Base-by-base conservation (phyloP, 2,797 vertebrate genomes). In the Oryzias dopingdopingensis region DNA sequence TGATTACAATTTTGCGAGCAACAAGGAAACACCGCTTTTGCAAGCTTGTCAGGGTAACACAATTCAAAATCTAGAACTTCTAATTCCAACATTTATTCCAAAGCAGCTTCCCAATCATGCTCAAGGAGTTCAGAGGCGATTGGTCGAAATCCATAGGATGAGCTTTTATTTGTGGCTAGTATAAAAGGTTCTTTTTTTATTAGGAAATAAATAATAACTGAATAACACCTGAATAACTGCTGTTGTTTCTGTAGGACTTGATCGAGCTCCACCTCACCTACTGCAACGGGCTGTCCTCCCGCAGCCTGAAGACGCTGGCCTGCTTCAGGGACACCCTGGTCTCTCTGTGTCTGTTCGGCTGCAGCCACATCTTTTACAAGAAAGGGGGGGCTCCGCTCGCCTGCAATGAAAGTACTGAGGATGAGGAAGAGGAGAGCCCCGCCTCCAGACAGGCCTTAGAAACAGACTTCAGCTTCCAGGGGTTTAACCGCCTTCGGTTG, bases 201-300 rank as follows among this genome's bases (percentile, higher is more conserved):
- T 22, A 22, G 20, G 20, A 22, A 22, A 22, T 22, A 22, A 22
- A 22, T 22, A 20, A 20, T 20, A 22, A 22, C 20, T 22, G 20
- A 22, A 22, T 22, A 22, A 22, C 20, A 22, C 20, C 20, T 48
- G 4, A 15, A 13, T 42, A 22, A 26, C 12, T 43, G 3, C 62
- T 1, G 55, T 18, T 62, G 6, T 40, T 56, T 56, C 61, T 8
- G 32, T 77, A 99, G 97, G 96, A 98, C 81, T 91, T 98, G 62
- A 94, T 98, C 4, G 96, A 98, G 87, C 94, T 99, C 13, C 94
- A 95, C 77, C 88, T 98, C 83, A 97, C 93, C 69, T 96, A 94
- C 91, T 98, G 97, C 56, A 94, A 94, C 88, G 94, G 93, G 63
- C 87, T 99, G 64, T 95, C 95, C 0, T 93, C 95, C 20, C 95